A percentile compares a stretch with the other conserved stretches of the same genome.
phyloP scores from a whole-genome alignment of 2,113 vertebrate species.

The Symphodus melops region DNA sequence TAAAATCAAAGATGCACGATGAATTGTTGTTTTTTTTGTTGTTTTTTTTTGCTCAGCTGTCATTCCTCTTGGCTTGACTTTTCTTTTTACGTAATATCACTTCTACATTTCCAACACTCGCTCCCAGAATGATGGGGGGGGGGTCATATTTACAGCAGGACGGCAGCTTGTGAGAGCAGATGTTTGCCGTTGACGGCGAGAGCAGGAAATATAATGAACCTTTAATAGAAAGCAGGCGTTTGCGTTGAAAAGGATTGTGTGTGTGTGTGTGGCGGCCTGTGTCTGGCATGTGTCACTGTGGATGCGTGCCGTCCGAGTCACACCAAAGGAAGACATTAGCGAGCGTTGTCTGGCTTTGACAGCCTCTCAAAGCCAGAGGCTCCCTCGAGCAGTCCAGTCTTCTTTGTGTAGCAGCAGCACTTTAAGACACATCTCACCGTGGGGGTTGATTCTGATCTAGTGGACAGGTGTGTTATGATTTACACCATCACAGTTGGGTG shows the following conservation, averaged over 20 bases:
- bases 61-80: conserved; percentile 3
- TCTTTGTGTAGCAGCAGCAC: conserved; percentile 51
- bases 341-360: conserved; percentile 76
- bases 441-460: conserved; percentile 10
- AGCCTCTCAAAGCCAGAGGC: conserved; percentile 57
- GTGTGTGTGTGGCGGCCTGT: conserved; percentile 63
- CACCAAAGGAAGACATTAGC: conserved; percentile 47
- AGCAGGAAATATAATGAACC: conserved; percentile 25
- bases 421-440: conserved; percentile 67
- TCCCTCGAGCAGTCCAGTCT: conserved; percentile 10
- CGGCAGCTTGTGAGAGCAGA: neutral
- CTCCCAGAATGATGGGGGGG: neutral
- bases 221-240: conserved; percentile 22
- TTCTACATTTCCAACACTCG: neutral
- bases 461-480: conserved; percentile 36
- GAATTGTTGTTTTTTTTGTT: no score
- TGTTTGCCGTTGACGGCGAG: neutral
- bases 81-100: neutral
- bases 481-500: neutral
- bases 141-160: no score
- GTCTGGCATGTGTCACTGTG: conserved; percentile 77
- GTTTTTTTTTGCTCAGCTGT: neutral
- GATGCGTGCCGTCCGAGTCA: conserved; percentile 44
- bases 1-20: neutral
- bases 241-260: conserved; percentile 14